Evolutionary conservation across 2,113 vertebrate species (phyloP), one percentile per base, ranked within the genome.

Genomic region (Romanogobio albipinnatus): DNA sequence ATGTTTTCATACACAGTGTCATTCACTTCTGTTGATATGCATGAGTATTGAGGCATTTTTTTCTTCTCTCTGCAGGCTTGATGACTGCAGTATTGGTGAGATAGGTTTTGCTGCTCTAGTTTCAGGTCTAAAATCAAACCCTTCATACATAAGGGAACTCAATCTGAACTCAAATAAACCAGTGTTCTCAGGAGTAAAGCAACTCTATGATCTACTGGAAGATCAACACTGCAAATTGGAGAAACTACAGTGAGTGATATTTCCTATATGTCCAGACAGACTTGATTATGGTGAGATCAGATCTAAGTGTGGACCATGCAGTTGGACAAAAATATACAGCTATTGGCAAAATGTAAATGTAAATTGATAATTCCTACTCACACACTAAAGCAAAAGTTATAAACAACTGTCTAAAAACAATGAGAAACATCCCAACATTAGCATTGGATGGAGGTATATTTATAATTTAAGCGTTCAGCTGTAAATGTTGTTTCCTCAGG

Each of bases 181-280:
- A 6, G 68, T 4, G 10, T 19, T 22, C 36, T 71, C 36, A 43
- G 68, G 68, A 71, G 36, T 71, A 22, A 71, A 43, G 36, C 19
- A 22, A 5, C 68, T 71, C 36, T 71, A 19, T n/a, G 17, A 22
- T 43, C 29, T 78, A 15, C 76, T 78, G 53, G 36, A 9, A 43
- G 68, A 71, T 71, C 36, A 39, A 17, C 68, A 6, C 36, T 68
- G 64, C 9, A 68, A 68, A 68, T 3, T 68, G 7, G 33, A 68
- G 29, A 68, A 68, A 68, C 64, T 71, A 43, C 68, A 71, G 64
- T 68, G 64, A 68, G 64, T 68, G 11, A 36, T 33, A 36, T 68
- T 33, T 66, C 26, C 36, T 39, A 29, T 62, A 26, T 64, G 26
- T 64, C 24, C 13, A 26, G 11, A 29, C 59, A 10, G n/a, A 61